phyloP scores from a whole-genome alignment of 2,888 invertebrate genomes.

The Lordiphosa fenestrarum region DNA sequence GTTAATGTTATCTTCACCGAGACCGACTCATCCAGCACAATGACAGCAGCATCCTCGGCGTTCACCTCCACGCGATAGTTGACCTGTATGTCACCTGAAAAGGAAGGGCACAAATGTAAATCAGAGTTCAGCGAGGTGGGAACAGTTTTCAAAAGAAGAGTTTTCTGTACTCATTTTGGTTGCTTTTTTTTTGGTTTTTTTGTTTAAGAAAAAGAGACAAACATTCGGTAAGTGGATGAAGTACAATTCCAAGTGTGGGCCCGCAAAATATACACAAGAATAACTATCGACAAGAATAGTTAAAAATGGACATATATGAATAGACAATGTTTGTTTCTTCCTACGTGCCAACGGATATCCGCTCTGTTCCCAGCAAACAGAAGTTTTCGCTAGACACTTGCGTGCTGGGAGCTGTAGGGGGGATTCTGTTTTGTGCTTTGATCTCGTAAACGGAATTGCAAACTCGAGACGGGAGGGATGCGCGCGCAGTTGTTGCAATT shows the following conservation, averaged over 20 bases:
- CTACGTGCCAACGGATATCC: conserved; percentile 52
- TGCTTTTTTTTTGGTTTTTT: background rate
- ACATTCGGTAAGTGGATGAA: conserved; percentile 53
- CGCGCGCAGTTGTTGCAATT: conserved; percentile 53
- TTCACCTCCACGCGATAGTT: conserved; percentile 90
- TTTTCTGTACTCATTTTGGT: background rate
- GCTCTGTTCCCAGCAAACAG: conserved; percentile 68
- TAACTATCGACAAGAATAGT: conserved; percentile 24
- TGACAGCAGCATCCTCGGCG: conserved; percentile 91
- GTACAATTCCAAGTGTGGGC: conserved; percentile 56
- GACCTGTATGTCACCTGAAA: conserved; percentile 74
- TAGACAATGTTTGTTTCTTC: conserved; percentile 70
- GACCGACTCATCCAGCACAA: conserved; percentile 89
- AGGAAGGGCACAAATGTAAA: conserved; percentile 24
- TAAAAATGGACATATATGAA: conserved; percentile 41
- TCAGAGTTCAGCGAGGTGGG: background rate
- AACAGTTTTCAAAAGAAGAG: background rate
- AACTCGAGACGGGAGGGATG: background rate
- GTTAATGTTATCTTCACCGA: conserved; percentile 94
- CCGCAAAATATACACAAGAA: conserved; percentile 40
- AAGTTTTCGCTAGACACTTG: conserved; percentile 32
- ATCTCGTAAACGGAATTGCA: conserved; percentile 60
- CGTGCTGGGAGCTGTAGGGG: conserved; percentile 59
- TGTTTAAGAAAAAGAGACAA: conserved; percentile 53
- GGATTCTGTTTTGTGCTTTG: conserved; percentile 10